Base-by-base conservation (phyloP, 2,888 invertebrate genomes). In the Catocala fraxini region DNA sequence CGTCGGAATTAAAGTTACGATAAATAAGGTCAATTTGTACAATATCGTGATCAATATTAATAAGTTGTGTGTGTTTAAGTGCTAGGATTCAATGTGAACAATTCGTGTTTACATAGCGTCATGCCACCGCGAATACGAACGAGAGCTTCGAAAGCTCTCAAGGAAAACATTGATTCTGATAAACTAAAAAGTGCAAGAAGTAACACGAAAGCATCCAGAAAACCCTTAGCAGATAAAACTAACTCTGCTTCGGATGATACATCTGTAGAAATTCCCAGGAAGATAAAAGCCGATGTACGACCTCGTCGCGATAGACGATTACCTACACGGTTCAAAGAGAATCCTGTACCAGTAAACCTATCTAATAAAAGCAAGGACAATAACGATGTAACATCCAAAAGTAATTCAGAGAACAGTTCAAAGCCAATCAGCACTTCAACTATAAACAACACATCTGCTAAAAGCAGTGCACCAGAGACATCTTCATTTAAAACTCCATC, bases 171-270 rank as follows among this genome's bases (percentile, higher is more conserved):
- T 60, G 76, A 76, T 53, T 73, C 66, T 54, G 84, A 80, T 65
- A 87, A 81, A 42, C n/a, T 56, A 7, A 88, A 83, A 73, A 39
- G 55, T 48, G 25, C 58, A 52, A 70, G 56, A 47, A 87, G 82
- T 68, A 63, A 61, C 10, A 57, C 70, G 1, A 89, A 87, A 67
- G 60, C 75, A 4, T 65, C 75, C 11, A 79, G 91, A 61, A 90
- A 87, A 75, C 87, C 87, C 55, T 80, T 93, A 68, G 86, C 88
- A 0, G 92, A 93, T 67, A 92, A 91, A 84, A 93, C 92, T 0
- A 93, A 92, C 68, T 92, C 93, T 0, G 87, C 90, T 10, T 92
- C 92, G 0, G 93, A 92, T 73, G 91, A 92, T 55, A 89, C 78
- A 9, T 85, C 87, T 0, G 59, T 75, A 4, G 81, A 86, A 63